These are phyloP conservation scores for Zaprionus bogoriensis DNA, from an alignment of 2,888 invertebrate species.

Conservation along the genomic window DNA sequence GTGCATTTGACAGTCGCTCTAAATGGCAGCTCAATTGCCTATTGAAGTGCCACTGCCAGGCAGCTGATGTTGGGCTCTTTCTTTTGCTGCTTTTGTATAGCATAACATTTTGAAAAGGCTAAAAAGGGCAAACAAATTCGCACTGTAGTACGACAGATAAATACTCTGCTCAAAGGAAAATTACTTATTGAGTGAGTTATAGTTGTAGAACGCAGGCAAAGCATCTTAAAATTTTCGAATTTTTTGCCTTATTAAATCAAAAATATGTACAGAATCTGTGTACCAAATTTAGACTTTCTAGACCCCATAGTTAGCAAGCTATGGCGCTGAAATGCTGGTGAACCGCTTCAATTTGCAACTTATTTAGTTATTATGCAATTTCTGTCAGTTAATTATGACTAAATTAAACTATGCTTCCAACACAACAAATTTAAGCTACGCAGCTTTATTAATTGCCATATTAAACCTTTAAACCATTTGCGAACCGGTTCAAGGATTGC, in stretches of 20 bases:
- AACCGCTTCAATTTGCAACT: neutral
- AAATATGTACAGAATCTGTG: too few relatives aligned
- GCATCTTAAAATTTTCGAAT: too few relatives aligned
- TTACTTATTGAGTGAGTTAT: too few relatives aligned
- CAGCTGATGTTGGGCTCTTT: constrained; percentile 20
- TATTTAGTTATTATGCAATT: too few relatives aligned
- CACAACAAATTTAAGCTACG: too few relatives aligned
- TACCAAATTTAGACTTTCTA: neutral
- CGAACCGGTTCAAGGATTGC: neutral
- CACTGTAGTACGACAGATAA: neutral
- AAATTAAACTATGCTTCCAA: too few relatives aligned
- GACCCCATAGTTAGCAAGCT: neutral
- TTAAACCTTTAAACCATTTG: neutral
- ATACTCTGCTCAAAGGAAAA: too few relatives aligned
- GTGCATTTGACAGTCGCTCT: constrained; percentile 60
- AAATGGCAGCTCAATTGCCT: constrained; percentile 46
- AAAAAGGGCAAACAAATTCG: neutral
- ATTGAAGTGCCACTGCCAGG: constrained; percentile 59
- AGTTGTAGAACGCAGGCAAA: too few relatives aligned
- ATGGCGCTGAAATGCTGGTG: neutral
- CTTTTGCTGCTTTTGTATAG: neutral
- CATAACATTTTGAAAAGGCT: neutral
- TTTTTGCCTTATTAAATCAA: too few relatives aligned
- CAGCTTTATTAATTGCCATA: too few relatives aligned
- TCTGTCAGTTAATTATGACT: too few relatives aligned